Evolutionary conservation across 2,888 invertebrate species (phyloP).

Genomic region (Acrobasis consociella): DNA sequence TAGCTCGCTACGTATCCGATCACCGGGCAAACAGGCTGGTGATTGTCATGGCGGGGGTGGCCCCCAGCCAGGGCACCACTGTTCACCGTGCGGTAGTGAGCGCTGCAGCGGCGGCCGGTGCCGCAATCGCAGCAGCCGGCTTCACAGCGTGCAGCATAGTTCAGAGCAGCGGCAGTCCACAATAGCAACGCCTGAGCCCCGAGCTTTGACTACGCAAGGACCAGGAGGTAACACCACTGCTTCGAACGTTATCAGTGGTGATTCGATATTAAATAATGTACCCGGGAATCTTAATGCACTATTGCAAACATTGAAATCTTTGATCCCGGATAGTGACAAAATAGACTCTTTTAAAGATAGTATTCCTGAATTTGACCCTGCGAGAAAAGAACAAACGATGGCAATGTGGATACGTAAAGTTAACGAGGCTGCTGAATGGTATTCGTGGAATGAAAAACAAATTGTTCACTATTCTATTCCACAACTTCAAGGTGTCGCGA

Average conservation of each 20-base stretch:
- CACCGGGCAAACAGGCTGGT: no score
- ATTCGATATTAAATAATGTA: neutral
- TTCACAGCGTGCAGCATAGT: neutral
- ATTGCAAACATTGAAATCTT: neutral
- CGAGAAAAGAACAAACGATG: conserved; percentile 14
- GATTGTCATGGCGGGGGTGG: no score
- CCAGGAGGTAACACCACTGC: no score
- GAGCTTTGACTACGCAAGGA: no score
- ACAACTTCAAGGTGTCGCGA: conserved; percentile 26
- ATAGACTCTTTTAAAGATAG: neutral
- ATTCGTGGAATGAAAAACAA: conserved; percentile 25
- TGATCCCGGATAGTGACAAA: neutral
- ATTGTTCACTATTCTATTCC: conserved; percentile 26
- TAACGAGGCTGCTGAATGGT: conserved; percentile 25
- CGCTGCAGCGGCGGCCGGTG: no score
- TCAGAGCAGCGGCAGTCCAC: neutral
- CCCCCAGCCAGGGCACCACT: no score
- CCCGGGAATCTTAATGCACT: neutral
- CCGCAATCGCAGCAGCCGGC: neutral
- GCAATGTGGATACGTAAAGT: conserved; percentile 21
- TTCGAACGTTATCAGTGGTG: no score
- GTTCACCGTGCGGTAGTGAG: no score
- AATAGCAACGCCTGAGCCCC: neutral
- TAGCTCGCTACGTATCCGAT: no score
- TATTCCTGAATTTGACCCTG: conserved; percentile 21